Evolutionary conservation across 2,888 invertebrate genomes (phyloP).

Genomic region (Drosophila merina): DNA sequence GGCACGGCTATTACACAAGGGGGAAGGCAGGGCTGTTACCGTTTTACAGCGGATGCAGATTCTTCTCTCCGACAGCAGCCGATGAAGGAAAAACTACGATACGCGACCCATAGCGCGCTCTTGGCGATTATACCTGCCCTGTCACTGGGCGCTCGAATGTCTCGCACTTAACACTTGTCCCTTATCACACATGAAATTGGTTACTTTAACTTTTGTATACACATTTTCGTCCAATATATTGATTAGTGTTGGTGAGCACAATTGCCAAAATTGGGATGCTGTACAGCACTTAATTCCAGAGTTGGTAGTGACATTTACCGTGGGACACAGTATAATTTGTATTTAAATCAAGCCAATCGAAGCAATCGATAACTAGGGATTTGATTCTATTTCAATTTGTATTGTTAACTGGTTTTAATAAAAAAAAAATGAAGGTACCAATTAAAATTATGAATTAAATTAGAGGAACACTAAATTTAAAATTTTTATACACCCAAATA

Average conservation of each 20-base stretch:
- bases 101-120: constrained; percentile 49
- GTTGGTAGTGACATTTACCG: not conserved
- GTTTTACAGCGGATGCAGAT: constrained; percentile 46
- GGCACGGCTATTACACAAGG: constrained; percentile 72
- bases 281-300: not conserved
- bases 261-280: not conserved
- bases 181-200: constrained; percentile 68
- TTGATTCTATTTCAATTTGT: too few relatives aligned
- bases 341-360: too few relatives aligned
- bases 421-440: too few relatives aligned
- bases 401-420: too few relatives aligned
- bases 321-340: not conserved
- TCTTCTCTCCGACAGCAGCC: constrained; percentile 54
- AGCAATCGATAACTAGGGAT: too few relatives aligned
- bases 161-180: constrained; percentile 44
- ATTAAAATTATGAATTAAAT: too few relatives aligned
- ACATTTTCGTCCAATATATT: constrained; percentile 41
- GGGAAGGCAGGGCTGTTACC: constrained; percentile 62
- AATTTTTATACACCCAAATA: too few relatives aligned
- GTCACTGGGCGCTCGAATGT: constrained; percentile 45
- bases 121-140: constrained; percentile 29
- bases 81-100: constrained; percentile 65
- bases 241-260: not conserved
- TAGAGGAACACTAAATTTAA: too few relatives aligned
- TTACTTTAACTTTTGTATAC: constrained; percentile 76